Percentiles rank a stretch among this genome's conserved stretches.
phyloP scores from a whole-genome alignment of 2,113 vertebrate species.

The Pseudonaja textilis region DNA sequence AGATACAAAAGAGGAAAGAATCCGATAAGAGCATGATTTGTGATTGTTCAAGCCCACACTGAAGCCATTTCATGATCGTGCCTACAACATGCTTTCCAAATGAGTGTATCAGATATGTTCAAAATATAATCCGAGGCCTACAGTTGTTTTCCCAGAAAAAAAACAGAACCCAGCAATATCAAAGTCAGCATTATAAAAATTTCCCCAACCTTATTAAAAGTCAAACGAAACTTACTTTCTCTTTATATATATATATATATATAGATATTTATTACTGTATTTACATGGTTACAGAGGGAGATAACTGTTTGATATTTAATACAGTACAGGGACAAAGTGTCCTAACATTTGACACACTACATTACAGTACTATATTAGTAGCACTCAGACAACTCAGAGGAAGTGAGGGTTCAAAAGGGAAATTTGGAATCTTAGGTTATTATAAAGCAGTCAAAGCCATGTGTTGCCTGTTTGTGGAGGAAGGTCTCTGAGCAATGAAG shows the following conservation, averaged over 20 bases:
- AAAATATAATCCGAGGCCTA: background rate
- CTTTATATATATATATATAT: rapidly evolving
- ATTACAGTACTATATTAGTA: rapidly evolving
- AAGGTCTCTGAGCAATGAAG: background rate
- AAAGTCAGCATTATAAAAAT: background rate
- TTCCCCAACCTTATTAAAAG: too few relatives aligned
- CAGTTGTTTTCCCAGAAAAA: background rate
- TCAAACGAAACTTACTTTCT: rapidly evolving
- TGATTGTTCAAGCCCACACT: background rate
- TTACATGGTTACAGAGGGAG: background rate
- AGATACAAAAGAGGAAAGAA: background rate
- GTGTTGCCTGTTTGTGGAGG: background rate
- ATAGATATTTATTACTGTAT: constrained; percentile 49
- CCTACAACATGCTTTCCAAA: background rate
- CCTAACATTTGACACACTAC: rapidly evolving
- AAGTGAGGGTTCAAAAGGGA: rapidly evolving
- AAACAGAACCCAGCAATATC: background rate
- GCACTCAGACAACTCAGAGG: rapidly evolving
- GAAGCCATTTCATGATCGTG: background rate
- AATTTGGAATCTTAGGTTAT: background rate
- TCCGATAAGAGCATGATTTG: background rate
- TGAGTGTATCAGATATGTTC: background rate
- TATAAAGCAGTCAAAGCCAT: rapidly evolving
- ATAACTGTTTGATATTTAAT: background rate
- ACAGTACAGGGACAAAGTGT: background rate